Conservation (phyloP, 1,140 invertebrate genomes). For the Spodoptera litura region DNA sequence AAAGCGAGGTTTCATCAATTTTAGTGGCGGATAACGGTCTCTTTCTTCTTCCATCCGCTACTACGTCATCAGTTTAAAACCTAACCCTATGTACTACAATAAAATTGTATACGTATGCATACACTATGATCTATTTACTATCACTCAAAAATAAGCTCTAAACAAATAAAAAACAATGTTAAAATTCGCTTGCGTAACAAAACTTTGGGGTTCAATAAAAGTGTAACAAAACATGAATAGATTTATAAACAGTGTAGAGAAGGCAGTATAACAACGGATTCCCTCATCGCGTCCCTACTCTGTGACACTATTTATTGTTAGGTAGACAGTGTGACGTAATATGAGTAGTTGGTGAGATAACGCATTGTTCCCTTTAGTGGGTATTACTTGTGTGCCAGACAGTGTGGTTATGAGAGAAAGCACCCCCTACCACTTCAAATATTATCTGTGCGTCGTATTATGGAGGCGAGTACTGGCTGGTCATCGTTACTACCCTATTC, state of each 20-base stretch:
- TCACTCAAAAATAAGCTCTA: too few relatives aligned
- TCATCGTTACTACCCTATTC: constrained; percentile 15
- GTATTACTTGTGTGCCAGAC: constrained; percentile 63
- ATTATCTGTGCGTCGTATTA: constrained; percentile 24
- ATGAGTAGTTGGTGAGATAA: constrained; percentile 63
- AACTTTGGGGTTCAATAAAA: constrained; percentile 15
- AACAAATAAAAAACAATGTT: too few relatives aligned
- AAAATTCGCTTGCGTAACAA: background rate
- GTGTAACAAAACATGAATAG: constrained; percentile 29
- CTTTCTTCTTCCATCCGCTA: background rate
- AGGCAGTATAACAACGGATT: constrained; percentile 2
- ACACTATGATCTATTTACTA: too few relatives aligned
- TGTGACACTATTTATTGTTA: constrained; percentile 38
- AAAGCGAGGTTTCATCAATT: constrained; percentile 27
- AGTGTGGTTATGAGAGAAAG: constrained; percentile 36
- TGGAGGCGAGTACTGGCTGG: background rate
- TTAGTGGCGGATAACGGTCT: background rate
- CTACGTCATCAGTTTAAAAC: too few relatives aligned
- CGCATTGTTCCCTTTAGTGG: constrained; percentile 73
- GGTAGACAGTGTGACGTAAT: constrained; percentile 41
- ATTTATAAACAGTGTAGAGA: constrained; percentile 4
- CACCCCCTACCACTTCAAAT: constrained; percentile 68
- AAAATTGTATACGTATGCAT: too few relatives aligned
- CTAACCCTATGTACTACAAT: too few relatives aligned
- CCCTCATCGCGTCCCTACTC: constrained; percentile 20